These are phyloP conservation scores for Pristionchus exspectatus DNA, from an alignment of 2,888 invertebrate genomes.

Conservation along the genomic window DNA sequence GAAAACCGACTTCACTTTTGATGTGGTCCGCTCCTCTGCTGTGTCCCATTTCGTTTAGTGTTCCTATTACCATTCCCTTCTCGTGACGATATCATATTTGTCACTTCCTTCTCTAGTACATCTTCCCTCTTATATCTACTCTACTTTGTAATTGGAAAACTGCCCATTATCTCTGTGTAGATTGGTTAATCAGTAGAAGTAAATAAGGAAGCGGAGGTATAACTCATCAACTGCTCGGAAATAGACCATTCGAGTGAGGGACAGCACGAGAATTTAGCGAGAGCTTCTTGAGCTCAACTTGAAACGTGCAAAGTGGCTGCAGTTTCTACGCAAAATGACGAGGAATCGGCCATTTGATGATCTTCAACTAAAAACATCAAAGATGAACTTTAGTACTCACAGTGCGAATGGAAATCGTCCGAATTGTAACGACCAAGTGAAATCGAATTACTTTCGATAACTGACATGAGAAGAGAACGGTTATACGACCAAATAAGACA, in stretches of 20 bases:
- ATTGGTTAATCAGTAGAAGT: background rate
- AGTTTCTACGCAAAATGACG: constrained; percentile 20
- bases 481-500: background rate
- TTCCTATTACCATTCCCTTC: constrained; percentile 10
- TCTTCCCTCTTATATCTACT: background rate
- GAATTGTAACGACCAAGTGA: background rate
- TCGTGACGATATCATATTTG: background rate
- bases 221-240: background rate
- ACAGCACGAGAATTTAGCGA: background rate
- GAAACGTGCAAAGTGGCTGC: constrained; percentile 34
- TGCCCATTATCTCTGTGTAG: background rate
- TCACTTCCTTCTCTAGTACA: constrained; percentile 19
- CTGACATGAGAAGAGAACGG: background rate
- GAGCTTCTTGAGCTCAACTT: background rate
- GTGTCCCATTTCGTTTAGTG: constrained; percentile 33
- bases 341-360: background rate
- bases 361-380: background rate
- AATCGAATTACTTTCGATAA: constrained; percentile 19
- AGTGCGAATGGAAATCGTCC: background rate
- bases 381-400: background rate
- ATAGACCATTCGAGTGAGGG: background rate
- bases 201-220: background rate
- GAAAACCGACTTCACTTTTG: constrained; percentile 30
- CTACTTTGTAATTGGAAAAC: constrained; percentile 32
- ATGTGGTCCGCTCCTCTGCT: constrained; percentile 1